These are phyloP conservation scores for Trichonephila clavata DNA, from an alignment of 1,140 invertebrate species.

Conservation along the genomic window DNA sequence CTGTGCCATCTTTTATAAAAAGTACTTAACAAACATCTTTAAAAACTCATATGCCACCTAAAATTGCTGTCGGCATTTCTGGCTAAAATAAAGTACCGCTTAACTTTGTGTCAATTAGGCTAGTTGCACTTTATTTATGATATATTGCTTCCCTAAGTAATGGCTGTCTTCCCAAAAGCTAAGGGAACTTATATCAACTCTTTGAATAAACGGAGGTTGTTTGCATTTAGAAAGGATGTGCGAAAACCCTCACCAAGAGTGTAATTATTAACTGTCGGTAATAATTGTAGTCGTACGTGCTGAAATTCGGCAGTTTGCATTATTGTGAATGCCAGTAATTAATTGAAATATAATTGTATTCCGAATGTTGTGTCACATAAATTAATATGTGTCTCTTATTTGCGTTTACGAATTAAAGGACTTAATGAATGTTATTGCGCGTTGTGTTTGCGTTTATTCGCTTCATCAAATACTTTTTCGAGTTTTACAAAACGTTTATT, in stretches of 20 bases:
- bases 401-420: background rate
- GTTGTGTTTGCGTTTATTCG: background rate
- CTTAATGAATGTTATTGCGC: background rate
- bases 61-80: background rate
- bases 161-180: background rate
- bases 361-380: slow-evolving; percentile 9
- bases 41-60: background rate
- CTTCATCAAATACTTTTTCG: background rate
- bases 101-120: slow-evolving; percentile 28
- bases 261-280: slow-evolving; percentile 25
- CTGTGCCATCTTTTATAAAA: background rate
- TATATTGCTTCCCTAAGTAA: background rate
- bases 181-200: too few species aligned
- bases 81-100: slow-evolving; percentile 19
- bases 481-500: too few species aligned
- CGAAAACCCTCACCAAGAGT: background rate
- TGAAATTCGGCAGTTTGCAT: slow-evolving; percentile 7
- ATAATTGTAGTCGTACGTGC: slow-evolving; percentile 7
- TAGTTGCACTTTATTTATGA: slow-evolving; percentile 21
- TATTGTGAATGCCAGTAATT: slow-evolving; percentile 2
- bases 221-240: background rate
- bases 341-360: slow-evolving; percentile 29
- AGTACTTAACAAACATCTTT: background rate
- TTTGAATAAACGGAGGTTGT: background rate
- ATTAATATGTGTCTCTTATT: slow-evolving; percentile 5